Evolutionary conservation across 2,797 vertebrate species (phyloP), one percentile per base, ranked within the genome.

Genomic region (Netta rufina): DNA sequence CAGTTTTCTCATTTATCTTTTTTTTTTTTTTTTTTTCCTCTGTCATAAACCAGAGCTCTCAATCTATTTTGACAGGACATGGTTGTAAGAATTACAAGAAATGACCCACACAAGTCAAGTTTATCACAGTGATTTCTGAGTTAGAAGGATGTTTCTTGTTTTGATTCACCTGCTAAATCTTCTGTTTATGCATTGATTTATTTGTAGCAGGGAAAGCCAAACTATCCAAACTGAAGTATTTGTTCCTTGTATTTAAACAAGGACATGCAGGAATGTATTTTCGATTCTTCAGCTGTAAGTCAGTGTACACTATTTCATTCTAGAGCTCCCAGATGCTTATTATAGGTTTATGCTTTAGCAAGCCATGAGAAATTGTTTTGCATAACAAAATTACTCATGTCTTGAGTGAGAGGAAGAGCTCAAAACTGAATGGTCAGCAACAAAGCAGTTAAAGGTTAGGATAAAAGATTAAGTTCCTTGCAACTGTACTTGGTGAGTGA

Each of bases 41-140:
- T 20, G 92, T 83, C 45, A 47, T 90, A 82, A 92, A 77, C 51
- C 53, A 67, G 64, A 74, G 76, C 71, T 90, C 67, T 97, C 89
- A 71, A 90, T 96, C 93, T 93, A 36, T 71, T n/a, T 74, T 92
- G 93, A 71, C 87, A 88, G 30, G 3, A 21, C 77, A 51, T 56
- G 76, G 89, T 76, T 88, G 64, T 93, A 94, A 84, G 89, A 93
- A 92, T 94, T 94, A 61, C 73, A 84, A 86, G 92, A 91, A 94
- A 79, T 84, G 85, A 96, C 93, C 91, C 83, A 65, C 57, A 28
- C 67, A 61, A 89, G 77, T 84, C 85, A 93, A 84, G 85, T 91
- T 96, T 95, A 94, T 97, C 92, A 73, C 39, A 22, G 41, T 16
- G 84, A 27, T 78, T 95, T 93, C 64, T 94, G 91, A 94, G 83